These are phyloP conservation scores for Thelaira solivaga DNA, from an alignment of 2,888 invertebrate species.

Conservation along the genomic window DNA sequence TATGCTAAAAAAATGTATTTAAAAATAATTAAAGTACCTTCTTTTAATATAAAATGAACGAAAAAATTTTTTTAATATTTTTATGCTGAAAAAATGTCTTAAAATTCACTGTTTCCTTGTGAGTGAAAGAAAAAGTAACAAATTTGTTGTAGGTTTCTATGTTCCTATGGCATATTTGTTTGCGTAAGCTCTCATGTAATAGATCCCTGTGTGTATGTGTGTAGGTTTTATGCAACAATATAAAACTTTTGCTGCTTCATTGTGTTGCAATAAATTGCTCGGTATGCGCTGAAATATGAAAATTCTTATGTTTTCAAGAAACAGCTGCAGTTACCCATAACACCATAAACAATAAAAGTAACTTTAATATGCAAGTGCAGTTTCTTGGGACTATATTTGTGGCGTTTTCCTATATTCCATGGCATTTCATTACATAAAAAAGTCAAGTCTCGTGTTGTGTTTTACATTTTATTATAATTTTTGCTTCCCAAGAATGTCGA, in stretches of 20 bases:
- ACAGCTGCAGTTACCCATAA: slow-evolving; percentile 41
- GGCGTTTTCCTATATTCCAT: too few species aligned
- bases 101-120: not conserved
- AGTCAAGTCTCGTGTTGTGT: slow-evolving; percentile 23
- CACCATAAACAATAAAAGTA: slow-evolving; percentile 15
- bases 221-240: slow-evolving; percentile 15
- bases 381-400: not conserved
- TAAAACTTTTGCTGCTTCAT: slow-evolving; percentile 55
- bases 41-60: too few species aligned
- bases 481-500: not conserved
- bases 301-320: slow-evolving; percentile 34
- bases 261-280: slow-evolving; percentile 55
- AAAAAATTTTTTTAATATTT: not conserved
- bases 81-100: not conserved
- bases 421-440: not conserved
- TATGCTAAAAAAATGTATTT: too few species aligned
- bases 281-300: slow-evolving; percentile 53
- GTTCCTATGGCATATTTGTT: not conserved
- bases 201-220: not conserved
- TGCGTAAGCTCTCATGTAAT: not conserved
- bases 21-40: too few species aligned
- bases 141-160: not conserved
- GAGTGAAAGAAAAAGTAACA: not conserved
- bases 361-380: not conserved
- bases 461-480: slow-evolving; percentile 1